These are phyloP conservation scores for Platyscapa corneri DNA, from an alignment of 1,140 invertebrate species.

Conservation along the genomic window DNA sequence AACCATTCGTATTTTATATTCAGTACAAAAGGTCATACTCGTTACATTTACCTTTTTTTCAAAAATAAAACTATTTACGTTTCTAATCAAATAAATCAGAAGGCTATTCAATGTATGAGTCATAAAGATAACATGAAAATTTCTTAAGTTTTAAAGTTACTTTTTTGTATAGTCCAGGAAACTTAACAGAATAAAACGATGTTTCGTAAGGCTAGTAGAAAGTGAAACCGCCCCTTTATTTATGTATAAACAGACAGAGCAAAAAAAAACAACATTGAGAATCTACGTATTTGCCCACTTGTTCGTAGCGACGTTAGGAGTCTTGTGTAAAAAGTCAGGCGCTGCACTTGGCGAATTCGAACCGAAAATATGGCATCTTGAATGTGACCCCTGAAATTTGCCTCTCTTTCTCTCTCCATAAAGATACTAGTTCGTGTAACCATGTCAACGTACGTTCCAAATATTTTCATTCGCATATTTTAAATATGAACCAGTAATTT, in stretches of 20 bases:
- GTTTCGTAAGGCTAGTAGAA: not conserved
- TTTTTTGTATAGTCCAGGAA: not conserved
- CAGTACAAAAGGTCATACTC: not conserved
- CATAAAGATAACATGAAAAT: not conserved
- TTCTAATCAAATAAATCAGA: not conserved
- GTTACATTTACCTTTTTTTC: too few species aligned
- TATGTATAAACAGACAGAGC: not conserved
- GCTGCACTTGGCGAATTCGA: constrained; percentile 58
- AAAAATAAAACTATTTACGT: not conserved
- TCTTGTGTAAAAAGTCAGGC: not conserved
- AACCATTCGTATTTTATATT: not conserved
- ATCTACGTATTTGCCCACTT: not conserved
- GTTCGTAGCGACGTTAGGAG: not conserved
- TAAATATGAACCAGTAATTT: constrained; percentile 48
- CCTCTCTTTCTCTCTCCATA: constrained; percentile 27
- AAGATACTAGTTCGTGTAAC: constrained; percentile 26
- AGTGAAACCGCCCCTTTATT: not conserved
- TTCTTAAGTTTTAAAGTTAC: not conserved
- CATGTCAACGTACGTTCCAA: constrained; percentile 60
- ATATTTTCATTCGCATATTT: constrained; percentile 64
- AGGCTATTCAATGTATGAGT: not conserved
- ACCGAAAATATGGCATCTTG: constrained; percentile 68
- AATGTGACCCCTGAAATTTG: constrained; percentile 66
- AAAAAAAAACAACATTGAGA: not conserved
- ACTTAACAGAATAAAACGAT: not conserved